phyloP scores from a whole-genome alignment of 2,113 vertebrate species.

The Pachycephala philippinensis region DNA sequence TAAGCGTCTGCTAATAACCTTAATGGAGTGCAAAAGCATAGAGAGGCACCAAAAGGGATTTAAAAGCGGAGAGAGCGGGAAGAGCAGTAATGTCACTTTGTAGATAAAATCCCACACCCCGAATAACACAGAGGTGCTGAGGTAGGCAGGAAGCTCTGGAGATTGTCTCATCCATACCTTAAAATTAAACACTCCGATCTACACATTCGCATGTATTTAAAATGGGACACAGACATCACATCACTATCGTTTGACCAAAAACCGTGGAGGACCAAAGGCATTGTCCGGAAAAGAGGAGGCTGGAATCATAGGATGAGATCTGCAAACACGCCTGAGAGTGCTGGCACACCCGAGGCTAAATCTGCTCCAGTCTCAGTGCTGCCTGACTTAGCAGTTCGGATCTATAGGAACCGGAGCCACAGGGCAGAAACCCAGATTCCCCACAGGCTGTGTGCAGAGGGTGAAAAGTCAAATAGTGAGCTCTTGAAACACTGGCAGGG shows the following conservation, averaged over 20 bases:
- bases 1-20: slow-evolving; percentile 38
- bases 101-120: neutral
- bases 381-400: neutral
- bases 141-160: neutral
- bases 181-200: neutral
- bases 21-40: slow-evolving; percentile 27
- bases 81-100: neutral
- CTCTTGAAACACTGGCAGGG: neutral
- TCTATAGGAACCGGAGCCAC: neutral
- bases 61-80: neutral
- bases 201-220: neutral
- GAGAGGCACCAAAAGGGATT: slow-evolving; percentile 19
- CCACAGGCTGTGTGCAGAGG: neutral
- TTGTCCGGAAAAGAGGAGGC: neutral
- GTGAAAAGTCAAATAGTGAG: neutral
- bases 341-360: neutral
- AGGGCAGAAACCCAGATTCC: neutral
- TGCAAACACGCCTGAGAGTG: neutral
- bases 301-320: neutral
- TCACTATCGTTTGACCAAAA: neutral
- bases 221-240: neutral
- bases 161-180: neutral
- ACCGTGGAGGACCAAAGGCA: neutral
- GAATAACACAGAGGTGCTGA: neutral
- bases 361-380: neutral